Base-by-base conservation (phyloP, 2,888 invertebrate genomes). In the Dastarcus helophoroides region DNA sequence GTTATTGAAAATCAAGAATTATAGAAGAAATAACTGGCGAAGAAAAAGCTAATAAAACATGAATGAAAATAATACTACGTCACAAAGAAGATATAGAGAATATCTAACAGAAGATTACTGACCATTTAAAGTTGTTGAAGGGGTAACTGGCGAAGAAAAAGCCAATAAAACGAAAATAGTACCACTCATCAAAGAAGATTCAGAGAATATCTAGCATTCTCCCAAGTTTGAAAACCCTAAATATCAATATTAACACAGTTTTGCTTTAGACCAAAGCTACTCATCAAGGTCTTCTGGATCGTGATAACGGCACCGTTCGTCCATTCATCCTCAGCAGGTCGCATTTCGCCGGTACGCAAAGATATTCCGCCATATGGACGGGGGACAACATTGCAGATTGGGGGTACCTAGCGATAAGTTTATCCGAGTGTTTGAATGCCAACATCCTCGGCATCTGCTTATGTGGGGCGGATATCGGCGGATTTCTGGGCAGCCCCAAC, bases 351-450 rank as follows among this genome's bases (percentile, higher is more conserved):
- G 97, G 98, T 1, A 78, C 85, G 0, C 98, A 98, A 62, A 73
- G 90, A 56, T 85, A 71, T 49, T 75, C 82, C 0, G 83, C 91
- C 1, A 79, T 94, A 15, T 98, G 98, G 98, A 98, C 97, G 0
- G 98, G 98, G 0, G 98, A 98, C 60, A 98, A 97, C 58, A 65
- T 70, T 24, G 93, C 88, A 0, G 84, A 89, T 14, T 98, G 95
- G 95, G 71, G 73, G 3, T 91, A 91, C 63, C 67, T 98, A 10
- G 74, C 77, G 31, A 73, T 76, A 3, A 78, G 82, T 0, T 73
- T 86, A 21, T 88, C 93, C 1, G 95, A 95, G 94, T 82, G 94
- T 46, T 64, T 98, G 1, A 80, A 41, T 6, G 40, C 44, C 5
- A 48, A 80, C 2, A 63, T 88, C 0, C 71, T 83, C 3, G 97